These are phyloP conservation scores for Echinometra lucunter DNA, from an alignment of 53 echinoderm and acorn worm species.

Conservation along the genomic window DNA sequence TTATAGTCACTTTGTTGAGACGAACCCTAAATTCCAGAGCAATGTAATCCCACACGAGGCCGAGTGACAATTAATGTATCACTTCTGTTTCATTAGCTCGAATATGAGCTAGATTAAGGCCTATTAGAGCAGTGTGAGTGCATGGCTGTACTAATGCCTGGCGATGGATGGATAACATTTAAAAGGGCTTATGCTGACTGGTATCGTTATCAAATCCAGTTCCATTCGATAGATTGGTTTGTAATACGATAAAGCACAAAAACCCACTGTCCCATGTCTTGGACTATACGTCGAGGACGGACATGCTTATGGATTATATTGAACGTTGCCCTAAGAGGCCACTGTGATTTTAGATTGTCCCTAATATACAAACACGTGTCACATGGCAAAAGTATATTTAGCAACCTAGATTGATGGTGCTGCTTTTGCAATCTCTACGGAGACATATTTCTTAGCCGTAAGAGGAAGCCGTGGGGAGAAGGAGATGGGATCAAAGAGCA, in stretches of 20 bases:
- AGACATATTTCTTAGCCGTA: slow-evolving; percentile 32
- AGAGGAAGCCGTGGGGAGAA: not conserved
- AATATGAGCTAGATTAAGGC: slow-evolving; percentile 51
- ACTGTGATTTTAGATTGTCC: not conserved
- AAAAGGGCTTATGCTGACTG: slow-evolving; percentile 21
- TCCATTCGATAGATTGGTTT: not conserved
- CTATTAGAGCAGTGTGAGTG: slow-evolving; percentile 25
- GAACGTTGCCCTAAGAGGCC: slow-evolving; percentile 5
- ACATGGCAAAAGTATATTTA: slow-evolving; percentile 44
- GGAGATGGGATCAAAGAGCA: not conserved
- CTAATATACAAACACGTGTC: slow-evolving; percentile 45
- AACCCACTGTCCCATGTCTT: not conserved
- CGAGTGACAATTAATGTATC: slow-evolving; percentile 64
- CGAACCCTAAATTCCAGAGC: slow-evolving; percentile 18
- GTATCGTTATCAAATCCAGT: not conserved
- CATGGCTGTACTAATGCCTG: not conserved
- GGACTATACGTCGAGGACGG: not conserved
- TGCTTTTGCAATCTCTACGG: slow-evolving; percentile 44
- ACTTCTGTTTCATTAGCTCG: slow-evolving; percentile 62
- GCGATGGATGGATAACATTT: not conserved
- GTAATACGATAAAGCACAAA: not conserved
- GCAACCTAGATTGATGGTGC: slow-evolving; percentile 40
- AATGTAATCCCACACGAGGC: slow-evolving; percentile 39
- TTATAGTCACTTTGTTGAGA: slow-evolving; percentile 31
- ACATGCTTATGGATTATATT: slow-evolving; percentile 21